Base-by-base conservation (phyloP, 1,140 invertebrate genomes). In the Meloidogyne floridensis region DNA sequence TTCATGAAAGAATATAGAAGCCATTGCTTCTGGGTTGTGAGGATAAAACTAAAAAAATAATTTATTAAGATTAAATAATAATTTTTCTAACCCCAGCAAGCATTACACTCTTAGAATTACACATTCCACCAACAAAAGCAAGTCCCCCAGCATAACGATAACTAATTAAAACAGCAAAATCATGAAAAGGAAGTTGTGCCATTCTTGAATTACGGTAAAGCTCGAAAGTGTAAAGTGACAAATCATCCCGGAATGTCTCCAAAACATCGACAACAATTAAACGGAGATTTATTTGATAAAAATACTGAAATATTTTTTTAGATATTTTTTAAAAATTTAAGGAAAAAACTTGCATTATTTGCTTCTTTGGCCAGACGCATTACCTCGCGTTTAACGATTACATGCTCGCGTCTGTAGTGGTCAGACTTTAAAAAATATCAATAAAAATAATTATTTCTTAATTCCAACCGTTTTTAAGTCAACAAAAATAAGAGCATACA, bases 151-250 rank as follows among this genome's bases (percentile, higher is more conserved):
- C 89, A 71, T 88, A 90, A 56, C 87, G 86, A 80, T 86, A 87
- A 11, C 87, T 81, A 47, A 88, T 77, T 13, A 88, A 75, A 13
- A 83, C 88, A 6, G 87, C 89, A 76, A 88, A 84, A 72, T 88
- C 83, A 74, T 88, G 87, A 15, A 81, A 81, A 2, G 89, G 89
- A 18, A 90, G 77, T 47, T 81, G 71, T 42, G 83, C 82, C 8
- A 71, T 56, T 54, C 75, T 82, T 77, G 53, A 56, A 65, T 83
- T 77, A 20, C 87, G 81, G 73, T 86, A 88, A 54, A 89, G 82
- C 83, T 90, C 87, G n/a, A 88, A 90, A 0, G 87, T 74, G 47
- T 90, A 89, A n/a, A 88, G 81, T 47, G 83, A 82, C 43, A 88
- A 79, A 75, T 88, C 88, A 65, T 81, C 81, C 11, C 87, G 79